Conservation (phyloP, 1,140 invertebrate species). For the Wasmannia auropunctata region DNA sequence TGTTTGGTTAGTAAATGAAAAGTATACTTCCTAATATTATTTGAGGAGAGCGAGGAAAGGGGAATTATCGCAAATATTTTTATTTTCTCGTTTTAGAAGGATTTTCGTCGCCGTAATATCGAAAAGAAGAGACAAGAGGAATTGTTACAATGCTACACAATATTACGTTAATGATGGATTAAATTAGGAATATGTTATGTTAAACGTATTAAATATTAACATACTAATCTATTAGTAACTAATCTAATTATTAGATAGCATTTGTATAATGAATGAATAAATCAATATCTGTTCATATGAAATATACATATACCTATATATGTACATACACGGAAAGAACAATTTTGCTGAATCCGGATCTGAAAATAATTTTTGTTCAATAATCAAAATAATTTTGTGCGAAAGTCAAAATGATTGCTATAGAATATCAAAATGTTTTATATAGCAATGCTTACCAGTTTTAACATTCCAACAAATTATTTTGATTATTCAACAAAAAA, state of each 20-base stretch:
- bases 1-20: not conserved
- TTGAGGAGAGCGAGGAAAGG: not conserved
- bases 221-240: not conserved
- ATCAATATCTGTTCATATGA: not conserved
- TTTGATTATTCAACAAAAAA: too few species aligned
- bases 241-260: not conserved
- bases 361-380: too few species aligned
- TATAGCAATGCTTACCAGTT: too few species aligned
- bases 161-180: not conserved
- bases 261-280: not conserved
- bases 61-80: not conserved
- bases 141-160: not conserved
- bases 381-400: too few species aligned
- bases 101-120: not conserved
- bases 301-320: too few species aligned
- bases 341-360: too few species aligned
- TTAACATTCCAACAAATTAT: too few species aligned
- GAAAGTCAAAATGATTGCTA: too few species aligned
- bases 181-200: not conserved
- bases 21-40: constrained; percentile 21
- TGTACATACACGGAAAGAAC: too few species aligned
- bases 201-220: not conserved
- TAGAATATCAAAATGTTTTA: too few species aligned
- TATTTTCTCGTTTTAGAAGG: not conserved
- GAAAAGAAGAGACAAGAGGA: not conserved